Evolutionary conservation across 53 echinoderm and acorn worm species (phyloP).

Genomic region (Actinopyga echinites): DNA sequence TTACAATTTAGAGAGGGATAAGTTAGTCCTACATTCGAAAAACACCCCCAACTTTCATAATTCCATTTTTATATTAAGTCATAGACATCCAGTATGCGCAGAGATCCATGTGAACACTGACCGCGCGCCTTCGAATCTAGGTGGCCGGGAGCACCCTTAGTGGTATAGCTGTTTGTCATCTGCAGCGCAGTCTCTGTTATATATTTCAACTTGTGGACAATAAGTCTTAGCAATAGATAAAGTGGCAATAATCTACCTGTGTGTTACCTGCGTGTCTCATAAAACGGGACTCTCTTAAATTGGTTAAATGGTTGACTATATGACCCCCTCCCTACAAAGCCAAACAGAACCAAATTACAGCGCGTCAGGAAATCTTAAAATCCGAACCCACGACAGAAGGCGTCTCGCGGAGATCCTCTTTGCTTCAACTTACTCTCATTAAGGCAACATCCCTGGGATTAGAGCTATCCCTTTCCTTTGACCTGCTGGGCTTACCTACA

Average conservation of each 20-base stretch:
- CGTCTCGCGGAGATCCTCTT: neutral
- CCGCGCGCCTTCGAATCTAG: too few relatives aligned
- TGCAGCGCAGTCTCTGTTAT: too few relatives aligned
- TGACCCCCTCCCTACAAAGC: conserved; percentile 20
- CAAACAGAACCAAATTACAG: conserved; percentile 16
- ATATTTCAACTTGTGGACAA: too few relatives aligned
- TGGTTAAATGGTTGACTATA: conserved; percentile 1
- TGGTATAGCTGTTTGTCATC: too few relatives aligned
- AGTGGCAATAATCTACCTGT: too few relatives aligned
- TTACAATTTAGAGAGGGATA: neutral
- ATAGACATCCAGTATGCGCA: too few relatives aligned
- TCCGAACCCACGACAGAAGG: neutral
- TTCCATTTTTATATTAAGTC: too few relatives aligned
- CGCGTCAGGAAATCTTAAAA: conserved; percentile 16
- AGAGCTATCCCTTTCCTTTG: conserved; percentile 13
- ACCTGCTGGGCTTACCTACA: conserved; percentile 10
- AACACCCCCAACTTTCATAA: too few relatives aligned
- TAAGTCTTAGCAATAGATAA: too few relatives aligned
- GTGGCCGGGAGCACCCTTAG: too few relatives aligned
- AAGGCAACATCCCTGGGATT: neutral
- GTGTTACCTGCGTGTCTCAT: too few relatives aligned
- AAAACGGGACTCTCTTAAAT: neutral
- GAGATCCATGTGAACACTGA: too few relatives aligned
- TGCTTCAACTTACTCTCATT: neutral
- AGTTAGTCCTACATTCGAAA: neutral